These are phyloP conservation scores for Pissodes strobi DNA, from an alignment of 1,140 invertebrate species.

Conservation along the genomic window DNA sequence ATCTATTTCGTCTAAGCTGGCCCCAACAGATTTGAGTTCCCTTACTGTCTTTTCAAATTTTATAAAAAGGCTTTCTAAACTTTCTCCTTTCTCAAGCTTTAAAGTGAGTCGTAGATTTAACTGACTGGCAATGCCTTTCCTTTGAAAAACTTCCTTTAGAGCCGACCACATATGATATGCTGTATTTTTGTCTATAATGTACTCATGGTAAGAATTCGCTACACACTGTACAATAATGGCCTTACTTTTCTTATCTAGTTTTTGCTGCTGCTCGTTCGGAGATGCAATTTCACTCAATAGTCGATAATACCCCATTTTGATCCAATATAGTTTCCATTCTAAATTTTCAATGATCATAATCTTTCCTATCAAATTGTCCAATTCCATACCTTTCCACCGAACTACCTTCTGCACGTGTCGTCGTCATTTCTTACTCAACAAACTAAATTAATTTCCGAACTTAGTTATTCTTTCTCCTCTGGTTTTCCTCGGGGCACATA, in stretches of 20 bases:
- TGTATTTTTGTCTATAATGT: conserved; percentile 17
- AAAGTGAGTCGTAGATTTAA: neutral
- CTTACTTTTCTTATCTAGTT: neutral
- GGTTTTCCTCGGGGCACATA: neutral
- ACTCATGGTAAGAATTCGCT: conserved; percentile 8
- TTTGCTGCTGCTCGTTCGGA: neutral
- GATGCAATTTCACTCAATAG: neutral
- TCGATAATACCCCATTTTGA: neutral
- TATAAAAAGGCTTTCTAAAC: neutral
- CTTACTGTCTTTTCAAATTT: conserved; percentile 12
- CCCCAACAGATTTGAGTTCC: conserved; percentile 33
- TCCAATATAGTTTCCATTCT: conserved; percentile 12
- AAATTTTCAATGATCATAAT: conserved; percentile 11
- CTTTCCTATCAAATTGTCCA: neutral
- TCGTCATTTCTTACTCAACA: neutral
- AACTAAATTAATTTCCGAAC: neutral
- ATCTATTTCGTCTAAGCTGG: conserved; percentile 33
- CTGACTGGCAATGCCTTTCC: conserved; percentile 11
- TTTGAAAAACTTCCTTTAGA: neutral
- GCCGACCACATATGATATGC: too few relatives aligned
- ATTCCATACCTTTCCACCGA: neutral
- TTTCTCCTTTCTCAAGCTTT: neutral
- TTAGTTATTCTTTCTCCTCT: neutral
- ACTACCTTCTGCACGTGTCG: neutral
- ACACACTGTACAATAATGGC: conserved; percentile 19